phyloP scores from a whole-genome alignment of 2,113 vertebrate genomes.

The Cyrtonyx montezumae region DNA sequence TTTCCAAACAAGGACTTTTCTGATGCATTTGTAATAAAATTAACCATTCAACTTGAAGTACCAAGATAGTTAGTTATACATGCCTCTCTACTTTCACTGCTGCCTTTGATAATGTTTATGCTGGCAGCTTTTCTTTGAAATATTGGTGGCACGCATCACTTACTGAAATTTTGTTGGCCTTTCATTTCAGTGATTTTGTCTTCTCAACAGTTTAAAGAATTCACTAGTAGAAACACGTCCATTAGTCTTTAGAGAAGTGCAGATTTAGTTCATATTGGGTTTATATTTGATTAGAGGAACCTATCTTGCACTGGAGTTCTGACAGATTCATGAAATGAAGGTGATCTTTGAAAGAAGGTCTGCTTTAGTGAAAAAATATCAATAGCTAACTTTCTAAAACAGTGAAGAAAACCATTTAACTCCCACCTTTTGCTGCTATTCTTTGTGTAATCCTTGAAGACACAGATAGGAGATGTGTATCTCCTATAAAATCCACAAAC shows the following conservation, averaged over 20 bases:
- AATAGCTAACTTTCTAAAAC: constrained; percentile 6
- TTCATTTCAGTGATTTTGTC: neutral
- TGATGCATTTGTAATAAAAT: neutral
- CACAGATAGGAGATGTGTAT: neutral
- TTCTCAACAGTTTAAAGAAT: neutral
- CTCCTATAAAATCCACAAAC: neutral
- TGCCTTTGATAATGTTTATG: neutral
- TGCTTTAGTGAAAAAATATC: neutral
- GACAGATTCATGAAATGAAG: neutral
- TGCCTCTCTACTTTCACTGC: neutral
- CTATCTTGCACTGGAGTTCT: neutral
- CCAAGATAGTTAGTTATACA: neutral
- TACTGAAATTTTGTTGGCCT: neutral
- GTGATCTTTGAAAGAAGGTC: neutral
- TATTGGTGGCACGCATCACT: neutral
- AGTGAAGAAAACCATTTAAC: neutral
- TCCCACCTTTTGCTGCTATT: neutral
- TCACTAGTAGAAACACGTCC: neutral
- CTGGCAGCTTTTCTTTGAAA: constrained; percentile 10
- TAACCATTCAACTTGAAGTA: neutral
- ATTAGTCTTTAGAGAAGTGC: neutral
- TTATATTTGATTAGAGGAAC: constrained; percentile 18
- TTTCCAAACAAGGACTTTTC: neutral
- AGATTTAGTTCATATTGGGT: neutral
- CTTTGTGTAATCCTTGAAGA: neutral